Evolutionary conservation across 2,888 invertebrate species (phyloP).

Genomic region (Mimas tiliae): DNA sequence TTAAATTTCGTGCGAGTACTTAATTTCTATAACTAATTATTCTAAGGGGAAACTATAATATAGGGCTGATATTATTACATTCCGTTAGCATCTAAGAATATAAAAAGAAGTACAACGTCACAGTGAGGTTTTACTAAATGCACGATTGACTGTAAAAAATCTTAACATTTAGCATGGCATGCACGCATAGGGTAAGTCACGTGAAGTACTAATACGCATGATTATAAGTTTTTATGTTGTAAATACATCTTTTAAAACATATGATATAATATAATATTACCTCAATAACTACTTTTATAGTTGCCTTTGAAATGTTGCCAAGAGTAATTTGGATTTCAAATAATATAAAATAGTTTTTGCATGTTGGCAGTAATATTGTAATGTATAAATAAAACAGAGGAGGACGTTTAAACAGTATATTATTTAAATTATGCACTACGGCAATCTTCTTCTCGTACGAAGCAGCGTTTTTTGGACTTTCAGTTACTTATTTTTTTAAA

Average conservation of each 20-base stretch:
- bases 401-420: no score
- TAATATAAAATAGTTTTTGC: neutral
- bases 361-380: neutral
- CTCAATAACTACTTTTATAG: neutral
- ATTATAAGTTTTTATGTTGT: neutral
- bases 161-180: conserved; percentile 39
- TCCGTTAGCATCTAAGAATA: no score
- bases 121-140: neutral
- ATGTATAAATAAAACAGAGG: neutral
- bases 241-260: neutral
- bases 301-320: neutral
- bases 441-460: no score
- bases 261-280: neutral
- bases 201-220: conserved; percentile 43
- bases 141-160: conserved; percentile 1
- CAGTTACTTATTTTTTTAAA: no score
- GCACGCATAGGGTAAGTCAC: conserved; percentile 49
- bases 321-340: neutral
- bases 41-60: no score
- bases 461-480: no score
- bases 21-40: no score
- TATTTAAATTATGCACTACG: no score
- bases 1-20: no score
- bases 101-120: no score
- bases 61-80: no score